Percentiles rank a stretch among this genome's conserved stretches.
phyloP scores from a whole-genome alignment of 2,888 invertebrate genomes.

The Caenorhabditis imperialis region DNA sequence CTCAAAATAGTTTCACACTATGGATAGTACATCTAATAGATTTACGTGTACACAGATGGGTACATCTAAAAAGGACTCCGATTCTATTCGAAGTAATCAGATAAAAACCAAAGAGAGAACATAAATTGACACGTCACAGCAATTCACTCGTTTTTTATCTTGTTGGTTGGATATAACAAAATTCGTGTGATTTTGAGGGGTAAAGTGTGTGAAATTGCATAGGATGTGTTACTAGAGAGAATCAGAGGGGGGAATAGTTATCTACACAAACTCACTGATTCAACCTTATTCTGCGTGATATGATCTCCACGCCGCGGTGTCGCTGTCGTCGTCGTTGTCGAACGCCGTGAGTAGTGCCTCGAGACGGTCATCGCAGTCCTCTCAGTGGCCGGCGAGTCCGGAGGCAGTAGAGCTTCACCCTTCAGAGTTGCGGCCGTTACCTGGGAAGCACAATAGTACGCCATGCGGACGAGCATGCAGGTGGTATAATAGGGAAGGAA shows the following conservation, averaged over 20 bases:
- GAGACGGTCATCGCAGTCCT: constrained; percentile 51
- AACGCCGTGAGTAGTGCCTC: constrained; percentile 27
- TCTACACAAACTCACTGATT: constrained; percentile 54
- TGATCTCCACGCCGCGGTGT: constrained; percentile 40
- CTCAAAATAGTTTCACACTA: constrained; percentile 14
- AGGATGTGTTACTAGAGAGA: constrained; percentile 11
- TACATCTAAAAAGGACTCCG: too few relatives aligned
- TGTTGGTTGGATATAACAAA: constrained; percentile 6
- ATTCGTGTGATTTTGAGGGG: constrained; percentile 43
- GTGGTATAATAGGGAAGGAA: too few relatives aligned
- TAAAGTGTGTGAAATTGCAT: constrained; percentile 47
- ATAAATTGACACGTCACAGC: constrained; percentile 42
- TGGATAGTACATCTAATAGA: constrained; percentile 7
- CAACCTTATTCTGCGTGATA: constrained; percentile 55
- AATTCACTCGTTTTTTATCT: constrained; percentile 31
- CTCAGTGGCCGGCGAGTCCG: constrained; percentile 50
- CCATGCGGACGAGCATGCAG: constrained; percentile 60
- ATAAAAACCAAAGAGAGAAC: constrained; percentile 20
- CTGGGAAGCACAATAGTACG: constrained; percentile 60
- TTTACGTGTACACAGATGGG: constrained; percentile 11
- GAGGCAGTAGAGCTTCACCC: constrained; percentile 65
- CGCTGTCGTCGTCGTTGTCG: constrained; percentile 33
- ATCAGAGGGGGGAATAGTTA: background rate
- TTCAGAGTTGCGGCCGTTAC: constrained; percentile 69
- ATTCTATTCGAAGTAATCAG: background rate